Percentiles rank a stretch among this genome's conserved stretches.
Evolutionary conservation across 2,888 invertebrate genomes (phyloP).

Genomic region (Creontiades dilutus): DNA sequence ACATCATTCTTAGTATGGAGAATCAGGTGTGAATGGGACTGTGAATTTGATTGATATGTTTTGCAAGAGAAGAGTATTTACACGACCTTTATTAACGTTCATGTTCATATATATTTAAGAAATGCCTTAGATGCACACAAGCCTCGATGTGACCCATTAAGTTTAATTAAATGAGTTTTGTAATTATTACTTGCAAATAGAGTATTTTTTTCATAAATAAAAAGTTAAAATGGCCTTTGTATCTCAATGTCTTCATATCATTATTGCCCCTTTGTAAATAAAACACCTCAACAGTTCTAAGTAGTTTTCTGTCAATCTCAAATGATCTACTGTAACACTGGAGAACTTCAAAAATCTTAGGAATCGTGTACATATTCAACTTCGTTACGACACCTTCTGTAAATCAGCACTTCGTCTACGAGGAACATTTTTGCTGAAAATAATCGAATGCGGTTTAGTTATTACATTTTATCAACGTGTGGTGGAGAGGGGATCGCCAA

Average conservation of each 20-base stretch:
- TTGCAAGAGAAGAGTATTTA: conserved; percentile 46
- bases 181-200: conserved; percentile 62
- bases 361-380: no score
- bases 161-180: conserved; percentile 63
- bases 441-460: no score
- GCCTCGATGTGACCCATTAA: conserved; percentile 63
- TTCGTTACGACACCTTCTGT: no score
- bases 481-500: no score
- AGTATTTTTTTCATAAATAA: conserved; percentile 64
- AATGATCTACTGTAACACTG: neutral
- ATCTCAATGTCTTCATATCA: conserved; percentile 43
- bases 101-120: conserved; percentile 51
- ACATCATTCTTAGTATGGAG: neutral
- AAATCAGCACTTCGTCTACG: no score
- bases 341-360: no score
- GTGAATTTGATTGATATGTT: neutral
- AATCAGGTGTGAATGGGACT: neutral
- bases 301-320: neutral
- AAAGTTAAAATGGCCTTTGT: conserved; percentile 60
- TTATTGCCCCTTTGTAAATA: conserved; percentile 3
- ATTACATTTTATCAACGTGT: no score
- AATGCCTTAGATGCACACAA: conserved; percentile 59
- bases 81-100: neutral
- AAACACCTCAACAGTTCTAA: conserved; percentile 7
- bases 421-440: no score